A percentile compares a stretch with the other conserved stretches of the same genome.
These are phyloP conservation scores for Sciurus carolinensis DNA, from an alignment of 2,797 vertebrate genomes.

Conservation along the genomic window DNA sequence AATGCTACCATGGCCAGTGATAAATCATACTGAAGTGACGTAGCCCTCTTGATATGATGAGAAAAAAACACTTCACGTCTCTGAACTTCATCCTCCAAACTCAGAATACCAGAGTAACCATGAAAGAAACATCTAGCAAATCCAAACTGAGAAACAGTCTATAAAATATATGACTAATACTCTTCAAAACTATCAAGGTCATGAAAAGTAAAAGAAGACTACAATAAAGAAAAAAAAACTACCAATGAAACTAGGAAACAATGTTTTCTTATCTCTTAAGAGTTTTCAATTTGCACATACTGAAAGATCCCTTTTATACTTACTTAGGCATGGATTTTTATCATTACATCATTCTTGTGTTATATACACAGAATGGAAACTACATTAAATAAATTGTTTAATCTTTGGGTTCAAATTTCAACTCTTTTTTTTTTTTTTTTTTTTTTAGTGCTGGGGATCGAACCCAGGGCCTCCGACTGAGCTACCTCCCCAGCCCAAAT, in stretches of 20 bases:
- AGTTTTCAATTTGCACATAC: slow-evolving; percentile 27
- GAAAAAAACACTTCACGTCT: not conserved
- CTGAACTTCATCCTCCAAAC: not conserved
- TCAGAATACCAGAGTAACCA: not conserved
- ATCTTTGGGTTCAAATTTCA: slow-evolving; percentile 57
- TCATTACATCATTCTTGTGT: not conserved
- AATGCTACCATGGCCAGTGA: not conserved
- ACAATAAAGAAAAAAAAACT: not conserved
- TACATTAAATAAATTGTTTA: not conserved
- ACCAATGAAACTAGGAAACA: slow-evolving; percentile 24
- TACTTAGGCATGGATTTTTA: slow-evolving; percentile 4
- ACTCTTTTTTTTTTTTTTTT: not conserved
- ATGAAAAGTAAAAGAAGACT: not conserved
- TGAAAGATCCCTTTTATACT: slow-evolving; percentile 34
- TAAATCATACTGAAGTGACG: not conserved
- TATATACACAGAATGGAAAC: not conserved
- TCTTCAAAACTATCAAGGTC: not conserved
- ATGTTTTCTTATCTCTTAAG: not conserved
- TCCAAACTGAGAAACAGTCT: not conserved
- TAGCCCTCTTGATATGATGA: not conserved
- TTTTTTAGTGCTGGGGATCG: too few relatives aligned
- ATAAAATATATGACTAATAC: not conserved
- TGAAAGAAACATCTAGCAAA: not conserved
- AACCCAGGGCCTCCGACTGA: too few relatives aligned
- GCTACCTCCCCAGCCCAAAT: not conserved